Evolutionary conservation across 2,113 vertebrate genomes (phyloP).

Genomic region (Rhinopomastus cyanomelas): DNA sequence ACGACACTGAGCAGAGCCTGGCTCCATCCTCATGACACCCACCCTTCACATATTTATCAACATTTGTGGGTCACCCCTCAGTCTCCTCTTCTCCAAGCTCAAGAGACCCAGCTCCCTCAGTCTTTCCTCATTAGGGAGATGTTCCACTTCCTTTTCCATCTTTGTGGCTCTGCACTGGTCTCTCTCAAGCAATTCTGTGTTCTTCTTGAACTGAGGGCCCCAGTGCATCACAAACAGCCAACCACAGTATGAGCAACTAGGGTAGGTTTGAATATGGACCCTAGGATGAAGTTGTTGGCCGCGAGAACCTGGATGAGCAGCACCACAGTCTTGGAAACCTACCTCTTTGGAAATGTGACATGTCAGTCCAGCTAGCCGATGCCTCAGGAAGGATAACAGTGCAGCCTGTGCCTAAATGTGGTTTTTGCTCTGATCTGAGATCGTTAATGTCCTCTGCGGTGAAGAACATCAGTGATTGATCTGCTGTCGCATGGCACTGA

Average conservation of each 20-base stretch:
- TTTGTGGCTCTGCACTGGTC: too few species aligned
- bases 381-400: neutral
- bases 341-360: neutral
- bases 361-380: neutral
- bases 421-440: conserved; percentile 1
- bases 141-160: too few species aligned
- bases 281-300: neutral
- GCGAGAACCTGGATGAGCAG: neutral
- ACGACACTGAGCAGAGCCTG: too few species aligned
- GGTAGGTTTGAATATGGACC: neutral
- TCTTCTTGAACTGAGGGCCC: too few species aligned
- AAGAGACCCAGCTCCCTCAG: too few species aligned
- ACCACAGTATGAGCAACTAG: neutral
- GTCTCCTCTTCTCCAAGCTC: too few species aligned
- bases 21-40: too few species aligned
- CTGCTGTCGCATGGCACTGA: neutral
- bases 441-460: neutral
- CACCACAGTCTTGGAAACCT: fast-evolving
- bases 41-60: too few species aligned
- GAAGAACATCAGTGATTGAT: neutral
- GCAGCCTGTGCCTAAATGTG: neutral
- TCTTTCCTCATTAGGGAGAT: too few species aligned
- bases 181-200: too few species aligned
- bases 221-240: neutral
- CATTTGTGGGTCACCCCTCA: too few species aligned